phyloP scores from a whole-genome alignment of 2,797 vertebrate species.

The Melanotaenia pygmaea region DNA sequence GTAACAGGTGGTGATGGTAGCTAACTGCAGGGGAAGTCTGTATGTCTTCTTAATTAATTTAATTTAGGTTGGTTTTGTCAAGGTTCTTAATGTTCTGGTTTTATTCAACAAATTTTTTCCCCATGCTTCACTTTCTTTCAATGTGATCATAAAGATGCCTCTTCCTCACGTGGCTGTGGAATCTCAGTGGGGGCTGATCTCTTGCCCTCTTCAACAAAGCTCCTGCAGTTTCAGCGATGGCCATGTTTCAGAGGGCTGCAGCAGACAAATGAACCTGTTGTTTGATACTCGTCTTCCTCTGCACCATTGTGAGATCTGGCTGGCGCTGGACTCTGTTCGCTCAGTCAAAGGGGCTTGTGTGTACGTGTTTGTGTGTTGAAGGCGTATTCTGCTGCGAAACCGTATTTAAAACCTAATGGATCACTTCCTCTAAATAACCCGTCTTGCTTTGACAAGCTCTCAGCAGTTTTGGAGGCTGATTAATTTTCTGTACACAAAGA shows the following conservation, averaged over 20 bases:
- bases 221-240: conserved; percentile 55
- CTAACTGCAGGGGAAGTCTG: conserved; percentile 19
- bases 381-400: conserved; percentile 24
- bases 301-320: conserved; percentile 66
- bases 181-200: conserved; percentile 71
- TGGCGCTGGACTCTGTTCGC: conserved; percentile 52
- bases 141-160: conserved; percentile 23
- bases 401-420: conserved; percentile 37
- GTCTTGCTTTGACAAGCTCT: neutral
- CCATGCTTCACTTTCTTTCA: conserved; percentile 20
- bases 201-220: conserved; percentile 70
- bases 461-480: conserved; percentile 10
- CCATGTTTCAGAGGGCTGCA: conserved; percentile 53
- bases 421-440: conserved; percentile 31
- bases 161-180: conserved; percentile 71
- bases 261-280: conserved; percentile 75
- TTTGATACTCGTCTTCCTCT: conserved; percentile 74
- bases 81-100: conserved; percentile 17
- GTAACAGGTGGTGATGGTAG: conserved; percentile 2
- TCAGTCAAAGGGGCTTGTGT: conserved; percentile 34
- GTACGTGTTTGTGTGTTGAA: conserved; percentile 7
- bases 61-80: neutral
- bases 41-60: neutral
- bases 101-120: neutral
- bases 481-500: conserved; percentile 22